A percentile compares a stretch with the other conserved stretches of the same genome.
Conservation (phyloP, 2,888 invertebrate species). For the Napeogenes inachia region DNA sequence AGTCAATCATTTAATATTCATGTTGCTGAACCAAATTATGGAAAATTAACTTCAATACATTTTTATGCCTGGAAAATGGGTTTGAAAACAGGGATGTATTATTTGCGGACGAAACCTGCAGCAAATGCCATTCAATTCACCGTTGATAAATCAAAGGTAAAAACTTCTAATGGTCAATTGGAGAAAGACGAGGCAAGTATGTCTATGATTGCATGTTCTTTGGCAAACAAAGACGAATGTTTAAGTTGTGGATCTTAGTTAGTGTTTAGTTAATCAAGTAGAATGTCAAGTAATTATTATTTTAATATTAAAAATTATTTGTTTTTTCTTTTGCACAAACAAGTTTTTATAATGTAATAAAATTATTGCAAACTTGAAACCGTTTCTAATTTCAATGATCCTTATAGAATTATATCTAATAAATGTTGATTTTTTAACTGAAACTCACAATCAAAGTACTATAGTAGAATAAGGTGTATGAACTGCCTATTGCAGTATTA, state of each 20-base stretch:
- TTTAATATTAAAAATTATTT: neutral
- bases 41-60: conserved; percentile 97
- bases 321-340: neutral
- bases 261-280: conserved; percentile 6
- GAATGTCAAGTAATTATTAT: neutral
- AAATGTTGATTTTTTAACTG: too few species aligned
- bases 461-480: too few species aligned
- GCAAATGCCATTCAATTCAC: conserved; percentile 98
- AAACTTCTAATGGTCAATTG: conserved; percentile 43
- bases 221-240: conserved; percentile 92
- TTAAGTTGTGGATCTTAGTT: conserved; percentile 89
- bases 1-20: conserved; percentile 99
- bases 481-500: too few species aligned
- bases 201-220: conserved; percentile 89
- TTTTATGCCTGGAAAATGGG: conserved; percentile 98
- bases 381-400: neutral
- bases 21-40: conserved; percentile 95
- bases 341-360: neutral
- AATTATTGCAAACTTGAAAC: neutral
- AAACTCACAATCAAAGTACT: too few species aligned
- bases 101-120: conserved; percentile 96
- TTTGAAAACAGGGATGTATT: conserved; percentile 99
- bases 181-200: conserved; percentile 73
- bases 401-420: too few species aligned
- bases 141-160: conserved; percentile 86